A percentile compares a stretch with the other conserved stretches of the same genome.
Evolutionary conservation across 1,140 invertebrate genomes (phyloP).

Genomic region (Meloidogyne hapla): DNA sequence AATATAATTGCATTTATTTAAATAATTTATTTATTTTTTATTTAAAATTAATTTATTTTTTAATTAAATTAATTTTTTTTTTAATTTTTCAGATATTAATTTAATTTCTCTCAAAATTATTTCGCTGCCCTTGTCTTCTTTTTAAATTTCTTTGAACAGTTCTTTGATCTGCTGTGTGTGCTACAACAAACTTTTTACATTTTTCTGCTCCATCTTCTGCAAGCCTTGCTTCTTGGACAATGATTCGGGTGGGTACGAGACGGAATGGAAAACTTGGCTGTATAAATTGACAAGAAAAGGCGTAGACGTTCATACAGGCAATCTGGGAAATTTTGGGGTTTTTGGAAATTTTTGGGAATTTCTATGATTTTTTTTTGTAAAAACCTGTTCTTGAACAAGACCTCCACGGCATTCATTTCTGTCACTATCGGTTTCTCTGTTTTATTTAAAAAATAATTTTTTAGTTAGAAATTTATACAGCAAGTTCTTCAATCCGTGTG

Average conservation of each 20-base stretch:
- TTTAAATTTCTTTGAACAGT: slow-evolving; percentile 20
- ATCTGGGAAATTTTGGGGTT: slow-evolving; percentile 33
- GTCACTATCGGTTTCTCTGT: slow-evolving; percentile 22
- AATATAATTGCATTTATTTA: too few relatives aligned
- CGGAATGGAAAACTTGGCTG: slow-evolving; percentile 50
- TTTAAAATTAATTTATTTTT: too few relatives aligned
- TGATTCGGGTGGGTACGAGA: slow-evolving; percentile 50
- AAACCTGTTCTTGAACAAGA: slow-evolving; percentile 46
- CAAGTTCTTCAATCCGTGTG: too few relatives aligned
- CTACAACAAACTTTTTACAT: slow-evolving; percentile 49
- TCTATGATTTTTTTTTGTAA: neutral
- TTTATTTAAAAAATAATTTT: neutral
- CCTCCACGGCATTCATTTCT: slow-evolving; percentile 53
- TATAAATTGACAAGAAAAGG: slow-evolving; percentile 53
- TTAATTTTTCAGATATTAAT: neutral
- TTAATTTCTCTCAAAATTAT: neutral
- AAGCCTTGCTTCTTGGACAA: slow-evolving; percentile 54
- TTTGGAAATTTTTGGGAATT: neutral
- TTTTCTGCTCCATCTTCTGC: slow-evolving; percentile 59
- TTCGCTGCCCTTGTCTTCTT: slow-evolving; percentile 65
- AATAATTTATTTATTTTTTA: too few relatives aligned
- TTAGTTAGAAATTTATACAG: too few relatives aligned
- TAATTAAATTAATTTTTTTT: neutral
- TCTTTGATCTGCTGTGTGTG: slow-evolving; percentile 15
- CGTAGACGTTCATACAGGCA: slow-evolving; percentile 46